Base-by-base conservation (phyloP, 2,113 vertebrate genomes). In the Lepus timidus region DNA sequence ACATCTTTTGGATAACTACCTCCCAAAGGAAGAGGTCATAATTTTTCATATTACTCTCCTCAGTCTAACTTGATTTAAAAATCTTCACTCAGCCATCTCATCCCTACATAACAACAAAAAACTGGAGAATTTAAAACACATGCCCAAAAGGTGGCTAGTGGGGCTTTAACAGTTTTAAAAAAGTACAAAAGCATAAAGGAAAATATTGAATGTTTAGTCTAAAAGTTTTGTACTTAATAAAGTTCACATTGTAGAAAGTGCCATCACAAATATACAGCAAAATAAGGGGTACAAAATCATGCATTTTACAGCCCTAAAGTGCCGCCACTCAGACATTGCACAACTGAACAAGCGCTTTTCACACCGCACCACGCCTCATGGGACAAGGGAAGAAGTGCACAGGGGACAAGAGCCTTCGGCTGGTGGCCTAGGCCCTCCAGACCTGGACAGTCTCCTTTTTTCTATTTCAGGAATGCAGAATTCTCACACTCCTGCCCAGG, bases 191-290 rank as follows among this genome's bases (percentile, higher is more conserved):
- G 91, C 97, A 92, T 96, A 85, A 90, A 96, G 94, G 85, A 97
- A 93, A 73, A 71, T 49, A 88, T 39, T 88, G 90, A 85, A 78
- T 93, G 62, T 92, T 95, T n/a, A 9, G 88, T 85, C 95, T 95
- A 76, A 95, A 93, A 96, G 75, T 93, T 83, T 90, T 94, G 73
- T 93, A 95, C 94, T 73, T 95, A 95, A 96, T 96, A n/a, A 95
- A 87, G 71, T 97, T 97, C 95, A 98, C 97, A 97, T 96, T 97
- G 95, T 97, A 96, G 92, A 98, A 98, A 98, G 98, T 98, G 98
- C 98, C 96, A 90, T 97, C 96, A 96, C 96, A 97, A 98, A 98
- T 97, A 97, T 94, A 98, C 97, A 98, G 98, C 97, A 96, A 97
- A 97, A 52, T 61, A 95, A 95, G 92, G 96, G 93, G 96, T 87